Evolutionary conservation across 2,797 vertebrate genomes (phyloP), one percentile per base, ranked within the genome.

Genomic region (Amniataba percoides): DNA sequence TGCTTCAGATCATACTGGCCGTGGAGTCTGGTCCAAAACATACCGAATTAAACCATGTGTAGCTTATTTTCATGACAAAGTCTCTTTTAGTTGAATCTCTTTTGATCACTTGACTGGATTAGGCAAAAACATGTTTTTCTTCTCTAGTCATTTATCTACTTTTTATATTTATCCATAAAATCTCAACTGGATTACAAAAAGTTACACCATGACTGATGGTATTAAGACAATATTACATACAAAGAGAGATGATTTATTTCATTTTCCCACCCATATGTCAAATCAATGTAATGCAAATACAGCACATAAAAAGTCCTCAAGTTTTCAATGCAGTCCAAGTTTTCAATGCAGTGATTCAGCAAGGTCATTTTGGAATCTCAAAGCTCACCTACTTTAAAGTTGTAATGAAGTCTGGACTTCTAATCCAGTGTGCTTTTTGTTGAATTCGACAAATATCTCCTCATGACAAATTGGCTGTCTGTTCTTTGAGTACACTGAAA

Each of bases 351-450:
- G 7, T 48, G 31, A 40, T 62, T 46, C 39, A 36, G 25, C 13
- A 25, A 27, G 71, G 25, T 62, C 14, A 60, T 71, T 71, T 61
- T 27, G 10, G 21, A 48, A 39, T 45, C 3, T 27, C 19, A 36
- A 25, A 15, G 42, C 58, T 60, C 58, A 23, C 10, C 3, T 1
- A 60, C 15, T 19, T 46, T 34, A 34, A 34, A 34, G 34, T 3
- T 34, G 34, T 7, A 34, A 34, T 34, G 7, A 3, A 34, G 7
- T 3, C 3, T 34, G 34, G 3, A 34, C 3, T 34, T 34, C 34
- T 34, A 34, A 34, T 34, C 34, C 34, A 34, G 7, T 34, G 7
- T 7, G 7, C 34, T 34, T 34, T 34, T 34, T 34, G 7, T 34
- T 7, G 7, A 34, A 34, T 34, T 34, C 34, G 7, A 7, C 34